Conservation (phyloP, 35 echinoderm and acorn worm species). For the Apostichopus californicus region DNA sequence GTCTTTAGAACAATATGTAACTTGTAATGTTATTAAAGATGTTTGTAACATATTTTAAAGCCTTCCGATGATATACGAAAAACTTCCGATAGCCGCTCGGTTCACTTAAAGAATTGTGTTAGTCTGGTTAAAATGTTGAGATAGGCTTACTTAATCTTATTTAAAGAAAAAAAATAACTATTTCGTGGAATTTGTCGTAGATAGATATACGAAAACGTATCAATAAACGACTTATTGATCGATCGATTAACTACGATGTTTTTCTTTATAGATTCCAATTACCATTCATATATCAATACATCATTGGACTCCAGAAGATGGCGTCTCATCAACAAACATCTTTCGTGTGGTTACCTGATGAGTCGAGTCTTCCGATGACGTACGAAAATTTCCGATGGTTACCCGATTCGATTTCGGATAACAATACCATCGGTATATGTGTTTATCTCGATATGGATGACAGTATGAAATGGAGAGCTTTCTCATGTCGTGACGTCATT, state of each 20-base stretch:
- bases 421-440: conserved; percentile 59
- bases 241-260: background rate
- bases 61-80: too few species aligned
- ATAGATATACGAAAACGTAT: too few species aligned
- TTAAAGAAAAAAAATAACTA: too few species aligned
- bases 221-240: too few species aligned
- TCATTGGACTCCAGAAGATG: conserved; percentile 67
- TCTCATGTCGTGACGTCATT: conserved; percentile 58
- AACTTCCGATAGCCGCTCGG: too few species aligned
- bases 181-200: too few species aligned
- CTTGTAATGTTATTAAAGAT: too few species aligned
- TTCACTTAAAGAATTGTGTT: too few species aligned
- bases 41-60: too few species aligned
- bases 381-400: conserved; percentile 85
- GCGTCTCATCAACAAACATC: conserved; percentile 39
- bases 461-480: conserved; percentile 75
- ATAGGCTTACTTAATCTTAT: too few species aligned
- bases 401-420: conserved; percentile 46
- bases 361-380: conserved; percentile 56
- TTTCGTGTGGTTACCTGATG: conserved; percentile 66
- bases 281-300: conserved; percentile 76
- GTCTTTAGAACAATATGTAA: too few species aligned
- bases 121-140: too few species aligned
- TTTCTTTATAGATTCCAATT: conserved; percentile 50
- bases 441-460: conserved; percentile 88